phyloP scores from a whole-genome alignment of 2,888 invertebrate genomes.

The Perdita meconis region DNA sequence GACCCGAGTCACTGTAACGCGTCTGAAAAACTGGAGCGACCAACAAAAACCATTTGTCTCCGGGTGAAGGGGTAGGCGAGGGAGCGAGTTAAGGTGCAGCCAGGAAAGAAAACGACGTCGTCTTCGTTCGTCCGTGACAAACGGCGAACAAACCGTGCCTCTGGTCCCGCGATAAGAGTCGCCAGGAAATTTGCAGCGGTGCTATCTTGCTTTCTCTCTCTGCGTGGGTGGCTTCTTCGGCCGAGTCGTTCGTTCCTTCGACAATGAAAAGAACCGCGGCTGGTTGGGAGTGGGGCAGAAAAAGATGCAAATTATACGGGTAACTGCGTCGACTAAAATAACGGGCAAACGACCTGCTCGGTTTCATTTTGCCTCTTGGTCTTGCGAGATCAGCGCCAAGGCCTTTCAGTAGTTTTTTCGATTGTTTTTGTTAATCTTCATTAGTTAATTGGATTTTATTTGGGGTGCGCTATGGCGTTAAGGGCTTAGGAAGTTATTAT shows the following conservation, averaged over 20 bases:
- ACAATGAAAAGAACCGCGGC: conserved; percentile 30
- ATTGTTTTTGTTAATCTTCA: too few species aligned
- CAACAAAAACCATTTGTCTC: conserved; percentile 53
- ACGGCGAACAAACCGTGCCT: conserved; percentile 31
- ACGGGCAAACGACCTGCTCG: conserved; percentile 45
- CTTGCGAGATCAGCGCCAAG: conserved; percentile 2
- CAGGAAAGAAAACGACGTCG: conserved; percentile 38
- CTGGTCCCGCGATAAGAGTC: conserved; percentile 47
- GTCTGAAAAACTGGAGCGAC: conserved; percentile 31
- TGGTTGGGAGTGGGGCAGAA: conserved; percentile 24
- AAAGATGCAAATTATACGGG: conserved; percentile 55
- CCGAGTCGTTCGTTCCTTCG: conserved; percentile 26
- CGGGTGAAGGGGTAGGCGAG: conserved; percentile 18
- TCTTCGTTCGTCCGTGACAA: conserved; percentile 31
- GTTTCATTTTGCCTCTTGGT: conserved; percentile 34
- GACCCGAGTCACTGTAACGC: neutral
- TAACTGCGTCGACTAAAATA: conserved; percentile 50
- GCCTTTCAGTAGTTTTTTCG: too few species aligned
- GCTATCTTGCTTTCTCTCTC: conserved; percentile 31
- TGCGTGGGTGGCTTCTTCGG: neutral
- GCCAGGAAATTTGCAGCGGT: conserved; percentile 43
- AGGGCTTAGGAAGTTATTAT: too few species aligned
- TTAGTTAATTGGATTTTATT: too few species aligned
- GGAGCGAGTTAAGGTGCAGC: conserved; percentile 20
- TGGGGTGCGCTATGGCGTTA: too few species aligned